Base-by-base conservation (phyloP, 2,113 vertebrate species). In the Podiceps cristatus region DNA sequence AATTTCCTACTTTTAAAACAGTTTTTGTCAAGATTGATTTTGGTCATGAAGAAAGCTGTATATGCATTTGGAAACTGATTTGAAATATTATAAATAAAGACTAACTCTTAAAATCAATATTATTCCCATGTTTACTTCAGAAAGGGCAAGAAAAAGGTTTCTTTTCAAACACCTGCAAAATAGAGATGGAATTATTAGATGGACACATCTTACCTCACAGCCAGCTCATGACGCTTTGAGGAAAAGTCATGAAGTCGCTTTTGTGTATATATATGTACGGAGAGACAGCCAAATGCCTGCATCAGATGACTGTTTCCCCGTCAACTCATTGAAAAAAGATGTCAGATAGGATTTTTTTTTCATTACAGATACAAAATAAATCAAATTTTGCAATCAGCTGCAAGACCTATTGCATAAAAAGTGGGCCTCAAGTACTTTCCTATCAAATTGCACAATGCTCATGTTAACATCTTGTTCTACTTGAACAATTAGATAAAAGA, bases 391-490 rank as follows among this genome's bases (percentile, higher is more conserved):
- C 76, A 96, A 94, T 20, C 5, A 1, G 29, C 49, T 37, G 16
- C 29, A 27, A 74, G 89, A 19, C 16, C 25, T 47, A n/a, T 28
- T 40, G 3, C 56, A 67, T 20, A 33, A 35, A 10, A 13, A 9
- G 8, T 5, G 25, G 8, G 37, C 96, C 95, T 97, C 74, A 96
- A 96, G 80, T 37, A 20, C 33, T 63, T 97, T 81, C 45, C 59
- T 75, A 80, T 88, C 64, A 47, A 76, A 75, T 77, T 93, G 60
- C 55, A 69, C 86, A 95, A 93, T 2, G 23, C 22, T 95, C 7
- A 1, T 5, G 47, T 95, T 97, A 94, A 96, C 55, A 44, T 94
- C 78, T 37, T 18, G 81, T 90, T 98, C 88, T 95, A 76, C 86
- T 75, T 91, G 94, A 89, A 16, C 84, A 79, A 18, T 33, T 96